Evolutionary conservation across 1,140 invertebrate species (phyloP), one percentile per base, ranked within the genome.

Genomic region (Ptiloglossa arizonensis): DNA sequence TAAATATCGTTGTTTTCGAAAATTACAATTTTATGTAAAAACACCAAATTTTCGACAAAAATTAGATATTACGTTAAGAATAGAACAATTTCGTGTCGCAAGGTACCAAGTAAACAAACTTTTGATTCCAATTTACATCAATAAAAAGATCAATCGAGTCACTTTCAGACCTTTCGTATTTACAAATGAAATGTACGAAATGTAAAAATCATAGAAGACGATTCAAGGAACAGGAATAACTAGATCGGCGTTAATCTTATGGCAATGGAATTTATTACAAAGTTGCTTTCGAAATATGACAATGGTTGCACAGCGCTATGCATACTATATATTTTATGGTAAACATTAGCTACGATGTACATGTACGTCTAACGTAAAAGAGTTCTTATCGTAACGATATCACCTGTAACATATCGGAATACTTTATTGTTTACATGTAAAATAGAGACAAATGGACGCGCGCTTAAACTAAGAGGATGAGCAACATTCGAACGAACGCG

Each of bases 211-310:
- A 60, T 9, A 2, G 56, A 44, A 44, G 1, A 44, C n/a, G n/a
- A 44, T 44, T 44, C 11, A 50, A 50, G 48, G 48, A 50, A 50
- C 1, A 8, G 8, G 9, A 50, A 8, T 3, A 32, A 32, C 0
- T 0, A 57, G 2, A 8, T 32, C 54, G 3, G 6, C 27, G 15
- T 27, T 5, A 5, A 5, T 8, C 29, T 83, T 75, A 86, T 85
- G 84, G 82, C 82, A 88, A 89, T 89, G 54, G 80, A 71, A 87
- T 90, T 90, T 90, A 90, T 90, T 90, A 88, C 79, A 89, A 89
- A 89, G 82, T 88, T 84, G 82, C 60, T 79, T 82, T 86, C 62
- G 64, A 85, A 76, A 81, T 89, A 88, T 88, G 87, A 82, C 81
- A 84, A 80, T 85, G 82, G 74, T 80, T 74, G 71, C 80, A 86